phyloP scores from a whole-genome alignment of 2,888 invertebrate genomes.

The Lasioglossum marginatum region DNA sequence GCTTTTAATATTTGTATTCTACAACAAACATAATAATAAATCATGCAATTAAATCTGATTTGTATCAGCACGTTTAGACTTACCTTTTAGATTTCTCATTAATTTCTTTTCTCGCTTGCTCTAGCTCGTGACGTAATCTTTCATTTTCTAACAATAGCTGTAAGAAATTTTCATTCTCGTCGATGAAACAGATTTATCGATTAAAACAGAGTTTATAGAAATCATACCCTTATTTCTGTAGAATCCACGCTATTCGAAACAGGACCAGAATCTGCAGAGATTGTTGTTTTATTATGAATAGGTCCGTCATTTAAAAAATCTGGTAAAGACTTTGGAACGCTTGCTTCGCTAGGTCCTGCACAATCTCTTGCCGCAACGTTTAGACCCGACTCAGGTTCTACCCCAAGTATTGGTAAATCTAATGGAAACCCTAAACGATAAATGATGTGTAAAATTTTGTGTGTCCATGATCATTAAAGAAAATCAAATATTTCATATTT shows the following conservation, averaged over 20 bases:
- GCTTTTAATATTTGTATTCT: slow-evolving; percentile 86
- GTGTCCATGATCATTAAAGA: neutral
- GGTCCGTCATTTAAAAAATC: slow-evolving; percentile 91
- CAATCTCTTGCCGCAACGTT: slow-evolving; percentile 64
- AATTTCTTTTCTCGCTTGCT: slow-evolving; percentile 86
- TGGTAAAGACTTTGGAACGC: slow-evolving; percentile 87
- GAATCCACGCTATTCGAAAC: slow-evolving; percentile 68
- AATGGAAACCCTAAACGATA: slow-evolving; percentile 77
- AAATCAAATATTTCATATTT: slow-evolving; percentile 7
- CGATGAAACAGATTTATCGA: neutral
- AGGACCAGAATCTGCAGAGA: slow-evolving; percentile 68
- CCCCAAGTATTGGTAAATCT: slow-evolving; percentile 76
- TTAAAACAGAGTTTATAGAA: slow-evolving; percentile 14
- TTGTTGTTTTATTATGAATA: slow-evolving; percentile 84
- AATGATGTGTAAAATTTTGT: neutral
- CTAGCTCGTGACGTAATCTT: slow-evolving; percentile 86
- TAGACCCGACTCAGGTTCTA: slow-evolving; percentile 67
- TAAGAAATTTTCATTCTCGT: slow-evolving; percentile 40
- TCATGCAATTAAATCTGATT: neutral
- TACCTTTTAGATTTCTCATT: slow-evolving; percentile 85
- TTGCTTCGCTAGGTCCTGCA: slow-evolving; percentile 79
- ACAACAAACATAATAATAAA: slow-evolving; percentile 58
- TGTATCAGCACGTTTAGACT: slow-evolving; percentile 25
- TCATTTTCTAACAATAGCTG: slow-evolving; percentile 84
- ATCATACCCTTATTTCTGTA: slow-evolving; percentile 62